Evolutionary conservation across 2,113 vertebrate species (phyloP).

Genomic region (Alces alces): DNA sequence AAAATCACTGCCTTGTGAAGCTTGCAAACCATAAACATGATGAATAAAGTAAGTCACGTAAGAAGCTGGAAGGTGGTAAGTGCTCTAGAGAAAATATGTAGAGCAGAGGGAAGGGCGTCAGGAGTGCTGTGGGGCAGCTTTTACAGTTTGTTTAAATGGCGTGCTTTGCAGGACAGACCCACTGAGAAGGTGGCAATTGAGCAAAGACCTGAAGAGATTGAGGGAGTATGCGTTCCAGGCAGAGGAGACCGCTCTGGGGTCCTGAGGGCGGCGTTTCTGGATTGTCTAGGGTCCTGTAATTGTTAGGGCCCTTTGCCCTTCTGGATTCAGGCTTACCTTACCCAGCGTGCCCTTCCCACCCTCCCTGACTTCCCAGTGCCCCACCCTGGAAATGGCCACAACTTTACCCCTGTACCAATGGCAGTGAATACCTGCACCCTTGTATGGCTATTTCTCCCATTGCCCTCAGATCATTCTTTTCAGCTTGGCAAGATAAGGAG

Average conservation of each 20-base stretch:
- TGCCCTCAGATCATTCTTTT: background rate
- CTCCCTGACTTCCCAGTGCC: background rate
- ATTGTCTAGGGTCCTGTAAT: background rate
- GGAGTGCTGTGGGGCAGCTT: background rate
- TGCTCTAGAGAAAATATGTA: background rate
- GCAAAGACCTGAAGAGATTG: background rate
- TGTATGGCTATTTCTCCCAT: background rate
- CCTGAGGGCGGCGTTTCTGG: background rate
- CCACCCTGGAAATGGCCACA: background rate
- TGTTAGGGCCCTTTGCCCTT: background rate
- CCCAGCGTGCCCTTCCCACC: no score
- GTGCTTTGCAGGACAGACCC: background rate
- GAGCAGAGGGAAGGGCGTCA: background rate
- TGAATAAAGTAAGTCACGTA: background rate
- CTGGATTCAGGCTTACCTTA: background rate
- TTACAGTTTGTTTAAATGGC: background rate
- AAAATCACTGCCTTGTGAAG: background rate
- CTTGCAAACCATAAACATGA: background rate
- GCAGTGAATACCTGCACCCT: background rate
- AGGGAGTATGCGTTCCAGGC: background rate
- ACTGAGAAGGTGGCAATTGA: background rate
- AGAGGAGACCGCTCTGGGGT: background rate
- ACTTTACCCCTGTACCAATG: background rate
- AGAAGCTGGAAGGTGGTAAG: background rate
- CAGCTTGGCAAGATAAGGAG: background rate